Conservation (phyloP, 2,888 invertebrate genomes). For the Hemistola chrysoprasaria region DNA sequence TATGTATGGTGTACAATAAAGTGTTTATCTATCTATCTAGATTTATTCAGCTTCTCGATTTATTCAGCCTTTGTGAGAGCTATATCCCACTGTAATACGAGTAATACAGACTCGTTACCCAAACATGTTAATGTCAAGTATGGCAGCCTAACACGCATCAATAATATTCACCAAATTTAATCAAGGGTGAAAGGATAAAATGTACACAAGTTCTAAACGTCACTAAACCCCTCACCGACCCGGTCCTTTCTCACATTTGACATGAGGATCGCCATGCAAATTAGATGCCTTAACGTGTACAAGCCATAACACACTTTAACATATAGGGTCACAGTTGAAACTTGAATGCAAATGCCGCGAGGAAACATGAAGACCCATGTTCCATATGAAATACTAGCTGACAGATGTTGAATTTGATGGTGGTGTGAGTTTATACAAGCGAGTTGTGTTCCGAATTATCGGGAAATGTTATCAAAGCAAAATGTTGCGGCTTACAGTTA, state of each 20-base stretch:
- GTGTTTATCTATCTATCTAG: too few relatives aligned
- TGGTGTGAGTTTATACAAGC: constrained; percentile 32
- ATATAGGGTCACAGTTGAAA: constrained; percentile 11
- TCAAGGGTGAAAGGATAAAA: constrained; percentile 38
- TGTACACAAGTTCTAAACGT: constrained; percentile 43
- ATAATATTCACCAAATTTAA: constrained; percentile 24
- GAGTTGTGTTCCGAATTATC: constrained; percentile 24
- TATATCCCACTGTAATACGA: too few relatives aligned
- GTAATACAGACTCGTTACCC: neutral
- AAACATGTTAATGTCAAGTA: constrained; percentile 6
- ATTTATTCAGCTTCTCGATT: too few relatives aligned
- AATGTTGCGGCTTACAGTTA: constrained; percentile 1
- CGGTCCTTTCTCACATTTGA: constrained; percentile 44
- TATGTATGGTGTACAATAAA: too few relatives aligned
- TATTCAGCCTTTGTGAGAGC: too few relatives aligned
- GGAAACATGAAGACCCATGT: constrained; percentile 33
- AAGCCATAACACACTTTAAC: constrained; percentile 16
- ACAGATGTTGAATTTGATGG: constrained; percentile 40
- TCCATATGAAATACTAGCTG: constrained; percentile 37
- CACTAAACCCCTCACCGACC: constrained; percentile 36
- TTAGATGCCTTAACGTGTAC: constrained; percentile 28
- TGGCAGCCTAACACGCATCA: constrained; percentile 15
- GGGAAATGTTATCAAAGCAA: constrained; percentile 13
- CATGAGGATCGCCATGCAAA: constrained; percentile 47
- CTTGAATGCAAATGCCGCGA: constrained; percentile 13